Conservation (phyloP, 1,140 invertebrate genomes). For the Drosophila triauraria region DNA sequence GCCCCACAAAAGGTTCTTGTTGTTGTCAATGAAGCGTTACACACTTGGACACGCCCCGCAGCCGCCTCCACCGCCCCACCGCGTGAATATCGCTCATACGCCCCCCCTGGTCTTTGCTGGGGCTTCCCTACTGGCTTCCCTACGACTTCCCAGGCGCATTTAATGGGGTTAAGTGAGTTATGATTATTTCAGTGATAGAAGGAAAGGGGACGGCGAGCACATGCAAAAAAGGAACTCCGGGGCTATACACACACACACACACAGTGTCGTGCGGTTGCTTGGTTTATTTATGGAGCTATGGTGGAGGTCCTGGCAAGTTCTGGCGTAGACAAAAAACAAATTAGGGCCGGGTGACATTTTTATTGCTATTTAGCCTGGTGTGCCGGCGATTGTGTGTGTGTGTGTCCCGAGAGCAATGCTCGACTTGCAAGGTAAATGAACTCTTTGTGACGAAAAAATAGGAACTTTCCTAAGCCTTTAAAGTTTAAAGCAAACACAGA, state of each 20-base stretch:
- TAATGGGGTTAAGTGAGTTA: conserved; percentile 77
- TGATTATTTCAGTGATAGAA: conserved; percentile 69
- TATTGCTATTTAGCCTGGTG: conserved; percentile 68
- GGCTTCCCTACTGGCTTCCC: conserved; percentile 1
- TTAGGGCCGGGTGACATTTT: conserved; percentile 77
- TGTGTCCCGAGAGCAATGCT: conserved; percentile 39
- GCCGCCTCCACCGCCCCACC: neutral
- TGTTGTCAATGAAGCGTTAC: conserved; percentile 58
- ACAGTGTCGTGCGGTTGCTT: conserved; percentile 24
- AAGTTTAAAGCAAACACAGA: conserved; percentile 18
- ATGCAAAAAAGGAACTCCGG: conserved; percentile 24
- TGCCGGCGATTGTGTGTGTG: conserved; percentile 21
- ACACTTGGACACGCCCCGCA: conserved; percentile 67
- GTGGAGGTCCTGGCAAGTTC: conserved; percentile 49
- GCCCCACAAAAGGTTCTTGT: conserved; percentile 38
- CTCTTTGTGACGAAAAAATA: conserved; percentile 20
- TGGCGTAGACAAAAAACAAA: conserved; percentile 68
- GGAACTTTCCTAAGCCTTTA: conserved; percentile 14
- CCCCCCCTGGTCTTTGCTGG: conserved; percentile 19
- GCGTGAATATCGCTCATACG: conserved; percentile 48
- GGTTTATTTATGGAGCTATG: conserved; percentile 42
- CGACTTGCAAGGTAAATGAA: conserved; percentile 60
- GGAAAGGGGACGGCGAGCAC: conserved; percentile 9
- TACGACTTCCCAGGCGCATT: conserved; percentile 29
- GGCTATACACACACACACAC: conserved; percentile 9